phyloP scores from a whole-genome alignment of 2,113 vertebrate species.

The Pseudopipra pipra region DNA sequence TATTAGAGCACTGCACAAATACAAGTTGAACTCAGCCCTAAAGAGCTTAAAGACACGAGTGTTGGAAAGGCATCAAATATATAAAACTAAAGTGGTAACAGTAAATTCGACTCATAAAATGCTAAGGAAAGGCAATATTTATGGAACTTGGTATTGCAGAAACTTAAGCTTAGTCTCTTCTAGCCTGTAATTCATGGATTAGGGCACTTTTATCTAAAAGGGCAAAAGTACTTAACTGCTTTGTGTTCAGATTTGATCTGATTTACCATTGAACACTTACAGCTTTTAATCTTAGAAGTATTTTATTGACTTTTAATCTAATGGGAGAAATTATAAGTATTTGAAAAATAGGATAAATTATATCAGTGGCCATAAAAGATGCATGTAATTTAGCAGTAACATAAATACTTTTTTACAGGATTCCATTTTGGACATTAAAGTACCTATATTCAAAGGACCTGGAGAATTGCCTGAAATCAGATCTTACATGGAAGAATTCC shows the following conservation, averaged over 20 bases:
- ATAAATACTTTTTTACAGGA: constrained; percentile 75
- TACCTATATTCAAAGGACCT: constrained; percentile 91
- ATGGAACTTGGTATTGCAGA: background rate
- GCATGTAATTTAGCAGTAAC: background rate
- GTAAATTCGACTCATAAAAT: background rate
- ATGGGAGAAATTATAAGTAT: background rate
- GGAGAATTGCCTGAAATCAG: constrained; percentile 93
- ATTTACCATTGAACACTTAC: background rate
- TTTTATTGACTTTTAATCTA: background rate
- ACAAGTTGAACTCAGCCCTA: background rate
- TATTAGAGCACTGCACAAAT: background rate
- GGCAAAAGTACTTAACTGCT: background rate
- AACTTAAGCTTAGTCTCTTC: background rate
- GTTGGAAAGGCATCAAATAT: background rate
- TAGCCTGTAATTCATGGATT: background rate
- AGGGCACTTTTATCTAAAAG: background rate
- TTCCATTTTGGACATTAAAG: constrained; percentile 98
- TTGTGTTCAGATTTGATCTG: background rate
- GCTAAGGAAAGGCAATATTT: background rate
- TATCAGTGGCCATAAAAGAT: background rate
- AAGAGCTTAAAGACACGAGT: background rate
- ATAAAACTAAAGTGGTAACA: background rate
- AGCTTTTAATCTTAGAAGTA: background rate
- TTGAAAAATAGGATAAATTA: background rate
- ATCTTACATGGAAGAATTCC: constrained; percentile 98